Evolutionary conservation across 2,113 vertebrate genomes (phyloP).

Genomic region (Glaucomys volans): DNA sequence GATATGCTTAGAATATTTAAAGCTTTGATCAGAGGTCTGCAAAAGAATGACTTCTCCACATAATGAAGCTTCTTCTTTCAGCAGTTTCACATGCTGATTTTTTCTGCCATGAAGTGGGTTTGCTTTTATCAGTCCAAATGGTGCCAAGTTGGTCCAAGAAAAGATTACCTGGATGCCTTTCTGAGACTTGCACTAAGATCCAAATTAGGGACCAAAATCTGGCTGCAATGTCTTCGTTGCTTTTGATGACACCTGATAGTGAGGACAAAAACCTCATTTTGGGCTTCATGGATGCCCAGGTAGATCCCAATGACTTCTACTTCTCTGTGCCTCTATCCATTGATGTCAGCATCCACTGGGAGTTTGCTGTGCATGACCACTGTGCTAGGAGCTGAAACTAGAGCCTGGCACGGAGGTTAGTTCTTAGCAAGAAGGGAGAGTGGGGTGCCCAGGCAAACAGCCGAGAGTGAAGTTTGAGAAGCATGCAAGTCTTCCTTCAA

Average conservation of each 20-base stretch:
- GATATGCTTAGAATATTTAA: conserved; percentile 20
- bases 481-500: neutral
- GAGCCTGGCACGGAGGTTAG: neutral
- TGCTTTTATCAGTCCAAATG: neutral
- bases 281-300: neutral
- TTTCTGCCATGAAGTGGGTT: neutral
- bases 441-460: neutral
- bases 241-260: neutral
- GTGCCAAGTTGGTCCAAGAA: neutral
- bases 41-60: neutral
- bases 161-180: neutral
- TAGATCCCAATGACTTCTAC: neutral
- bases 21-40: neutral
- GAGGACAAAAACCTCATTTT: neutral
- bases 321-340: neutral
- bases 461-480: neutral
- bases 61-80: neutral
- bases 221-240: neutral
- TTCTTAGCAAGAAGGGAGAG: neutral
- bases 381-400: neutral
- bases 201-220: neutral
- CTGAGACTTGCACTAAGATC: neutral
- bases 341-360: neutral
- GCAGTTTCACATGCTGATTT: neutral
- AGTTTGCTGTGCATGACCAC: neutral